Percentiles rank a stretch among this genome's conserved stretches.
phyloP scores from a whole-genome alignment of 2,888 invertebrate genomes.

The Cenopis cana region DNA sequence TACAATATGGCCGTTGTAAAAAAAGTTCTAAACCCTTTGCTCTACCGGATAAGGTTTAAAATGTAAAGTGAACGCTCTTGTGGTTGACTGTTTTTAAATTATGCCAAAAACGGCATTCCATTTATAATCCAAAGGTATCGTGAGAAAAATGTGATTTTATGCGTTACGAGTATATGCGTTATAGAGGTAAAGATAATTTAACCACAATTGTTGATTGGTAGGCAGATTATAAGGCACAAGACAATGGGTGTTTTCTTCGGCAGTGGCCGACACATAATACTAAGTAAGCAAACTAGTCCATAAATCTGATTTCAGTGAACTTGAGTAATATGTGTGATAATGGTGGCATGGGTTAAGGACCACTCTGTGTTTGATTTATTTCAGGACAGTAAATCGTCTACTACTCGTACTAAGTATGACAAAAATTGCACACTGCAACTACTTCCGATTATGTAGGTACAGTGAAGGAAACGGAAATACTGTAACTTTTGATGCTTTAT shows the following conservation, averaged over 20 bases:
- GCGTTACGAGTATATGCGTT: neutral
- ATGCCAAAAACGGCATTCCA: constrained; percentile 35
- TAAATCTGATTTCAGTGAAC: constrained; percentile 16
- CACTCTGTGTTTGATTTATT: constrained; percentile 21
- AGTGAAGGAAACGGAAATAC: too few species aligned
- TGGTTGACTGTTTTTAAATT: constrained; percentile 17
- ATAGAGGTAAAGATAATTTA: neutral
- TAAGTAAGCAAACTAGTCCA: neutral
- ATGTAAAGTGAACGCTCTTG: neutral
- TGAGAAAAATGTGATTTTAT: constrained; percentile 13
- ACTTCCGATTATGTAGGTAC: too few species aligned
- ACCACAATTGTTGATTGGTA: neutral
- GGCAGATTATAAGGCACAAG: neutral
- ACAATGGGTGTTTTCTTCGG: neutral
- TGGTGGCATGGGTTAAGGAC: neutral
- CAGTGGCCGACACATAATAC: neutral
- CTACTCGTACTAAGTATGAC: neutral
- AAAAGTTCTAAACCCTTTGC: constrained; percentile 7
- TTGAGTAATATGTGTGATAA: constrained; percentile 4
- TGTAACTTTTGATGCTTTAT: too few species aligned
- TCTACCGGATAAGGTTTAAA: constrained; percentile 4
- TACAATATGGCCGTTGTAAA: constrained; percentile 14
- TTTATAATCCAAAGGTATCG: constrained; percentile 31
- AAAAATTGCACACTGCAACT: neutral
- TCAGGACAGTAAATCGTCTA: neutral